Evolutionary conservation across 37 sponge, comb jelly and placozoan species (phyloP).

Genomic region (Oopsacas minuta): DNA sequence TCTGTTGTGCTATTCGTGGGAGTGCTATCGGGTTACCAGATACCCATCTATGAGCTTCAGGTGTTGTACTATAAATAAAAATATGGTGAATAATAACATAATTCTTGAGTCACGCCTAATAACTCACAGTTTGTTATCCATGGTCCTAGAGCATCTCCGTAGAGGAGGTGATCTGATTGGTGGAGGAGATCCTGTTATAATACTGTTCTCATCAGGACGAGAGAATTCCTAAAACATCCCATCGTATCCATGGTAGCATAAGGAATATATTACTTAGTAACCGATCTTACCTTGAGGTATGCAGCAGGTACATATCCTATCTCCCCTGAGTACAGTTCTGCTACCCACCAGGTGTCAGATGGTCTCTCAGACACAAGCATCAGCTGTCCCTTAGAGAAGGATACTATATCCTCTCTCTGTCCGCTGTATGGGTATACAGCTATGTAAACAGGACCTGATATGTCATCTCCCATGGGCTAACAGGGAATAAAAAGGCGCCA

Average conservation of each 20-base stretch:
- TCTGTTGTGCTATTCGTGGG: background rate
- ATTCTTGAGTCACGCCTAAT: background rate
- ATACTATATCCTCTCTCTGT: background rate
- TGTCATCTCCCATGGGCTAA: too few relatives aligned
- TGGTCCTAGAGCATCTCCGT: background rate
- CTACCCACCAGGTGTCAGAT: conserved; percentile 13
- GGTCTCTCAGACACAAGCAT: background rate
- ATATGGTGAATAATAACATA: background rate
- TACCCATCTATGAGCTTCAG: background rate
- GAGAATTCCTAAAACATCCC: background rate
- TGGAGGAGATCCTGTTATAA: background rate
- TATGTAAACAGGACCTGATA: background rate
- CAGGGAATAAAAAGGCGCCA: too few relatives aligned
- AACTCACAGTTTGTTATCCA: background rate
- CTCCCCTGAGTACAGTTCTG: background rate
- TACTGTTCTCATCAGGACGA: background rate
- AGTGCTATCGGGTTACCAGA: background rate
- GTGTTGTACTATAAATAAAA: background rate
- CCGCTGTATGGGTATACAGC: background rate
- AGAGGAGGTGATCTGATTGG: conserved; percentile 14
- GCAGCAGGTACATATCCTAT: background rate
- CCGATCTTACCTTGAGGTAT: background rate
- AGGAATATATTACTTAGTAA: background rate
- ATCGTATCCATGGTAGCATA: background rate
- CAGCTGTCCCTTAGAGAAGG: background rate